Conservation (phyloP, 2,888 invertebrate genomes). For the Pomacea canaliculata region DNA sequence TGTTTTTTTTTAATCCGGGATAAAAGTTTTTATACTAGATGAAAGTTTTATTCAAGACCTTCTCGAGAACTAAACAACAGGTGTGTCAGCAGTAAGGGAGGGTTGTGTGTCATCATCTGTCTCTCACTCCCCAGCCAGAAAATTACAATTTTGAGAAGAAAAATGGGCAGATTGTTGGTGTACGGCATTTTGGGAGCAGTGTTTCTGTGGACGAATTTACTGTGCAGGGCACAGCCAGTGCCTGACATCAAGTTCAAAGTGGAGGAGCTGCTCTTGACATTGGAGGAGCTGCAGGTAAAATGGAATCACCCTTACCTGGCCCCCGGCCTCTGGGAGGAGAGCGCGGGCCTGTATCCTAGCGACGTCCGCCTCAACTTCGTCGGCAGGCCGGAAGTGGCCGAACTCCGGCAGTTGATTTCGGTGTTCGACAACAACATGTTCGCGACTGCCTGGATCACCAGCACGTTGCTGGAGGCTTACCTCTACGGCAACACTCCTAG, state of each 20-base stretch:
- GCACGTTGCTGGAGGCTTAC: slow-evolving; percentile 52
- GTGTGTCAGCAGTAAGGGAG: too few species aligned
- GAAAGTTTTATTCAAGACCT: too few species aligned
- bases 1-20: too few species aligned
- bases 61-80: too few species aligned
- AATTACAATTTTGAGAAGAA: too few species aligned
- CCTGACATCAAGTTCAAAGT: slow-evolving; percentile 31
- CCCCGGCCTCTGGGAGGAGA: slow-evolving; percentile 49
- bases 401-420: slow-evolving; percentile 46
- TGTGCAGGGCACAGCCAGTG: not conserved
- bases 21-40: too few species aligned
- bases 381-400: slow-evolving; percentile 44
- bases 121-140: too few species aligned
- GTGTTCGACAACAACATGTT: slow-evolving; percentile 65
- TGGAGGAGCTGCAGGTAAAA: slow-evolving; percentile 38
- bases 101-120: too few species aligned
- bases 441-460: slow-evolving; percentile 58
- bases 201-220: too few species aligned
- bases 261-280: slow-evolving; percentile 32
- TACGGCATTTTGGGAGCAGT: too few species aligned
- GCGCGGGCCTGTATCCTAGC: slow-evolving; percentile 57
- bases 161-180: too few species aligned
- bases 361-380: slow-evolving; percentile 56
- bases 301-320: slow-evolving; percentile 39
- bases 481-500: slow-evolving; percentile 38